Evolutionary conservation across 2,113 vertebrate genomes (phyloP), one percentile per base, ranked within the genome.

Genomic region (Struthio camelus): DNA sequence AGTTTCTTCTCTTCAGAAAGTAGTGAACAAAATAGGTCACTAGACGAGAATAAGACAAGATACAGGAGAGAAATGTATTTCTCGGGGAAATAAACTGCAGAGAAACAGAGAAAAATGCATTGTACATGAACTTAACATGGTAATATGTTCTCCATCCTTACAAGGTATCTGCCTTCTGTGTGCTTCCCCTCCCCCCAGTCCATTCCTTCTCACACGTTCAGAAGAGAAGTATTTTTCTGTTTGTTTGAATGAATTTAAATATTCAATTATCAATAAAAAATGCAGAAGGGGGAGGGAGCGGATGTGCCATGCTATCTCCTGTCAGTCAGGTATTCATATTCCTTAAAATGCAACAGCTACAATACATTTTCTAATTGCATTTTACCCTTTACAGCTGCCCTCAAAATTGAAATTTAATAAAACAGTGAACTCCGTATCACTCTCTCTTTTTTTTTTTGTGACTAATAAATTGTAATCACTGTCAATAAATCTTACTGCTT

Each of bases 1-100:
- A 97, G 92, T 97, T 98, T 97, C 94, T 96, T 93, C 95, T 96
- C 81, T 96, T 97, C 94, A 97, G 95, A 97, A 97, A 97, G 38
- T 38, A 12, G 85, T 91, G 94, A 97, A 94, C 90, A 97, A 97
- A 97, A 97, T 56, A 95, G 96, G 96, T 97, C 98, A 97, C 95
- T 95, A 97, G 92, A 94, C 84, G 95, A 95, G 76, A 81, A 59
- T 70, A 53, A 75, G 71, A 92, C 34, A 95, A 84, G 58, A 94
- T 58, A 78, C 66, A 92, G 93, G 85, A 80, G 48, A 85, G 67
- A 92, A 67, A 70, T 38, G 24, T 81, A n/a, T 80, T 91, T 96
- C 65, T 89, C 51, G 66, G 91, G 93, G 93, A 96, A 88, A 93
- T 54, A 95, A 89, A 94, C 82, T 91, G 56, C 75, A 93, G 92